These are phyloP conservation scores for Pseudorhombus dupliciocellatus DNA, from an alignment of 2,113 vertebrate genomes.

Conservation along the genomic window DNA sequence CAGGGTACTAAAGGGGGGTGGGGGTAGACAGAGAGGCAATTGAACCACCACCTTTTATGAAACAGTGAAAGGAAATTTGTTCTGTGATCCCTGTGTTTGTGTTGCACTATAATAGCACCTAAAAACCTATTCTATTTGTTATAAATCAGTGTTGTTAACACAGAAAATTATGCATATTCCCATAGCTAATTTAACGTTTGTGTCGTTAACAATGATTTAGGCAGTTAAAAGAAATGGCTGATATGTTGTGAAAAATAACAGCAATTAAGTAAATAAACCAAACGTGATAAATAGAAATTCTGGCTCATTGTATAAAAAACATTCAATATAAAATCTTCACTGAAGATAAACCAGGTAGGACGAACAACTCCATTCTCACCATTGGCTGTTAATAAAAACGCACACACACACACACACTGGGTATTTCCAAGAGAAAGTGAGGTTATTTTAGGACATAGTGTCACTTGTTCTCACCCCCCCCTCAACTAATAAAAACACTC, in stretches of 20 bases:
- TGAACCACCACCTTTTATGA: conserved; percentile 51
- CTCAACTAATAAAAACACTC: conserved; percentile 32
- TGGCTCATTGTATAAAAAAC: too few relatives aligned
- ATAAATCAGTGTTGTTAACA: not conserved
- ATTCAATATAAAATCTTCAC: too few relatives aligned
- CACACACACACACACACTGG: conserved; percentile 30
- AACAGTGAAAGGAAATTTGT: conserved; percentile 53
- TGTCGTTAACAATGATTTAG: too few relatives aligned
- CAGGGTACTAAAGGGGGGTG: conserved; percentile 33
- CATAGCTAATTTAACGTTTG: not conserved
- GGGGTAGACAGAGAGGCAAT: conserved; percentile 25
- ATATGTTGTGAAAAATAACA: not conserved
- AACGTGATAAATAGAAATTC: too few relatives aligned
- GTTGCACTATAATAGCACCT: not conserved
- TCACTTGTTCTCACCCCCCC: conserved; percentile 29
- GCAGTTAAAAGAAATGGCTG: not conserved
- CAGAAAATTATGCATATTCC: not conserved
- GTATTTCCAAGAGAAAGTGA: conserved; percentile 71
- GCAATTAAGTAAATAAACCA: not conserved
- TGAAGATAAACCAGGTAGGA: too few relatives aligned
- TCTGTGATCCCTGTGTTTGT: conserved; percentile 21
- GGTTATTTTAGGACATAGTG: conserved; percentile 49
- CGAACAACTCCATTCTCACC: too few relatives aligned
- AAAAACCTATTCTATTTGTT: not conserved
- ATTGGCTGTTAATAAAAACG: too few relatives aligned